Evolutionary conservation across 64 coral and sea anemone species (phyloP).

Genomic region (Dendronephthya gigantea): DNA sequence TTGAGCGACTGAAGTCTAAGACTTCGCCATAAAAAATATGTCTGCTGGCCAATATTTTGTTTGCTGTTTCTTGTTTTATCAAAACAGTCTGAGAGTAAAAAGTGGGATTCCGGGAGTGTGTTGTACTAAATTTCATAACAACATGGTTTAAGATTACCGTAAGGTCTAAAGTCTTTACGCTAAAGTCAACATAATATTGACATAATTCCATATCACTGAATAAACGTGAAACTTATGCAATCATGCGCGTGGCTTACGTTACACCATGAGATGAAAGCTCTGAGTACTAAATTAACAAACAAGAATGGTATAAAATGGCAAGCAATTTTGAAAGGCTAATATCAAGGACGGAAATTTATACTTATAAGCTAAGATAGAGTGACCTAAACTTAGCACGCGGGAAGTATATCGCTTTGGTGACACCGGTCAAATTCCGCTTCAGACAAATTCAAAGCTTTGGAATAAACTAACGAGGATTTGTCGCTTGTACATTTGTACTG

Average conservation of each 20-base stretch:
- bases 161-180: not conserved
- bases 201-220: not conserved
- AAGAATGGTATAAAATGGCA: not conserved
- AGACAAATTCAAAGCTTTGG: not conserved
- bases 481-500: too few relatives aligned
- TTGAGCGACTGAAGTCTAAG: too few relatives aligned
- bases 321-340: not conserved
- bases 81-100: not conserved
- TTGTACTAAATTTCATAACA: not conserved
- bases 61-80: not conserved
- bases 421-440: not conserved
- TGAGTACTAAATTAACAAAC: not conserved
- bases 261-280: not conserved
- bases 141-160: not conserved
- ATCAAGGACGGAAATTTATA: not conserved
- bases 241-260: too few relatives aligned
- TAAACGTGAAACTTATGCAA: not conserved
- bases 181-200: not conserved
- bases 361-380: too few relatives aligned
- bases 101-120: not conserved
- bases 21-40: too few relatives aligned
- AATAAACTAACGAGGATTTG: too few relatives aligned
- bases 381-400: too few relatives aligned
- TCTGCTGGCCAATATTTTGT: too few relatives aligned
- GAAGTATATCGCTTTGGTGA: too few relatives aligned